These are phyloP conservation scores for Neria commutata DNA, from an alignment of 2,888 invertebrate genomes.

Conservation along the genomic window DNA sequence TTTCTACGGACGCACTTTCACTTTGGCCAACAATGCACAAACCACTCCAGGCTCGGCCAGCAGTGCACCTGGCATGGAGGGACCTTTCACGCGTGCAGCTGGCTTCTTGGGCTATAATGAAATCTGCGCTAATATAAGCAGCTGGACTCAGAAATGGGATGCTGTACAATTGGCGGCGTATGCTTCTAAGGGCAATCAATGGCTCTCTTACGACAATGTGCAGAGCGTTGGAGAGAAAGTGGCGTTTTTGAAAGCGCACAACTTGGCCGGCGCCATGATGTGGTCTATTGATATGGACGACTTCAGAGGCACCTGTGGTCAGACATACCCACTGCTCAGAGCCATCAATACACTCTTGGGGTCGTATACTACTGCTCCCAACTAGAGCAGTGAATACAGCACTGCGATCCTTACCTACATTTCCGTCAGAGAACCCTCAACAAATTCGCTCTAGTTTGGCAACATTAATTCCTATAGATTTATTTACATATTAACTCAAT, in stretches of 20 bases:
- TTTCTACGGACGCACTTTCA: slow-evolving; percentile 81
- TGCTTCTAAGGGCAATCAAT: slow-evolving; percentile 1
- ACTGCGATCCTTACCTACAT: too few relatives aligned
- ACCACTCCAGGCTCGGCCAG: not conserved
- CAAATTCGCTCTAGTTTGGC: too few relatives aligned
- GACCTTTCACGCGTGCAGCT: slow-evolving; percentile 2
- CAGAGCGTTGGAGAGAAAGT: not conserved
- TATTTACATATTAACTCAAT: too few relatives aligned
- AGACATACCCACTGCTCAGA: not conserved
- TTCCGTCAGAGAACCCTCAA: too few relatives aligned
- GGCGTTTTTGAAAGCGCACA: not conserved
- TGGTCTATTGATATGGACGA: slow-evolving; percentile 10
- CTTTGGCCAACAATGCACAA: not conserved
- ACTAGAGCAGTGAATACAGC: too few relatives aligned
- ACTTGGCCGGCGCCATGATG: slow-evolving; percentile 9
- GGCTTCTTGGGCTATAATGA: slow-evolving; percentile 11
- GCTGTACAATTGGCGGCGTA: not conserved
- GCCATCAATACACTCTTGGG: too few relatives aligned
- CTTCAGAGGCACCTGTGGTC: slow-evolving; percentile 6
- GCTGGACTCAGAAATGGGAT: not conserved
- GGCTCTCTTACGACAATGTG: slow-evolving; percentile 2
- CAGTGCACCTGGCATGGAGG: not conserved
- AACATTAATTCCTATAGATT: too few relatives aligned
- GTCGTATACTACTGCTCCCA: too few relatives aligned
- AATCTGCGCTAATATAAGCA: not conserved